Evolutionary conservation across 2,113 vertebrate species (phyloP).

Genomic region (Paedocypris sp.): DNA sequence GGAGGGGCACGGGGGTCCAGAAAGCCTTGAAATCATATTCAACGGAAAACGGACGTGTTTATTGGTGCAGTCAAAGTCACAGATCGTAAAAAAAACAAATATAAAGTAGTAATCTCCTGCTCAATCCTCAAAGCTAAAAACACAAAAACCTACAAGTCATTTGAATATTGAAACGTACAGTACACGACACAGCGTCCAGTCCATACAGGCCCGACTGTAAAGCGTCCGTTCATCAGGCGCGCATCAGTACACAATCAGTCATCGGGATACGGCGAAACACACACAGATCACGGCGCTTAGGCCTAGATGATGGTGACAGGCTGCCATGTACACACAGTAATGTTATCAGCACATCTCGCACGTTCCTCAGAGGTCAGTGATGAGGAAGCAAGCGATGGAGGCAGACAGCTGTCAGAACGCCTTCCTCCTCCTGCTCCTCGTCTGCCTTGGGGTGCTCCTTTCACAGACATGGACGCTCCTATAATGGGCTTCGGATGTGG

Average conservation of each 20-base stretch:
- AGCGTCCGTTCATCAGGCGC: no score
- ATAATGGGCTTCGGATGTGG: background rate
- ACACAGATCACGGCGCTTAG: constrained; percentile 30
- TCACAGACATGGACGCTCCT: constrained; percentile 10
- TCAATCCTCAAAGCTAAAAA: no score
- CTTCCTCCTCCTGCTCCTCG: constrained; percentile 38
- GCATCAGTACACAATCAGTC: background rate
- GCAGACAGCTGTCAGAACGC: constrained; percentile 54
- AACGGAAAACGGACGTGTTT: no score
- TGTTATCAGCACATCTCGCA: constrained; percentile 41
- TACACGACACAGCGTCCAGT: no score
- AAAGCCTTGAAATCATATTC: no score
- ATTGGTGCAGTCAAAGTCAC: no score
- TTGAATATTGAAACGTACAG: no score
- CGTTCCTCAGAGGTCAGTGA: constrained; percentile 29
- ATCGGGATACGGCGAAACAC: constrained; percentile 7
- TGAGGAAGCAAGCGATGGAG: constrained; percentile 17
- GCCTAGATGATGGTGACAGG: constrained; percentile 44
- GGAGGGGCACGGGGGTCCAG: no score
- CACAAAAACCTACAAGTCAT: no score
- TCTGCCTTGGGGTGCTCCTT: constrained; percentile 16
- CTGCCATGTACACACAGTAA: constrained; percentile 50
- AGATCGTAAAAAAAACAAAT: no score
- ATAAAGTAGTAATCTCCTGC: no score
- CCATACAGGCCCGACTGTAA: no score